These are phyloP conservation scores for Pristionchus maxplancki DNA, from an alignment of 2,888 invertebrate genomes.

Conservation along the genomic window DNA sequence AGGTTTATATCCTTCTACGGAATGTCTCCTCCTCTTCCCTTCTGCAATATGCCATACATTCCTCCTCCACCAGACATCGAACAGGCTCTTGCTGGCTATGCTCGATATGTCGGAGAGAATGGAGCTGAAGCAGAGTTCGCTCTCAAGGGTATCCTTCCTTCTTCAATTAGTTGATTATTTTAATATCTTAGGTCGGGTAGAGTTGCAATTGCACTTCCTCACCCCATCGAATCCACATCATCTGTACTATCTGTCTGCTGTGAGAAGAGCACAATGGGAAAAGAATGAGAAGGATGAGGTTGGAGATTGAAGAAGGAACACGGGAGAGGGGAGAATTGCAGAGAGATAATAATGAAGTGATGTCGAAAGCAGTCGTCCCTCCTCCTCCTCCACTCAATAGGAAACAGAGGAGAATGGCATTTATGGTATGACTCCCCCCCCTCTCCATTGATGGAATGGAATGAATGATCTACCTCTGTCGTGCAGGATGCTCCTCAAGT, in stretches of 20 bases:
- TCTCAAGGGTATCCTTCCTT: constrained; percentile 68
- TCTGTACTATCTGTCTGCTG: constrained; percentile 41
- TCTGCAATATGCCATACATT: constrained; percentile 21
- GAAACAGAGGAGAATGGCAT: constrained; percentile 47
- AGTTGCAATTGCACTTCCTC: constrained; percentile 65
- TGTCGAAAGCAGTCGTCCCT: neutral
- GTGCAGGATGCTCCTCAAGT: constrained; percentile 43
- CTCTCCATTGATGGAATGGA: neutral
- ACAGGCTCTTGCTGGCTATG: constrained; percentile 93
- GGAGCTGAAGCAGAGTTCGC: constrained; percentile 91
- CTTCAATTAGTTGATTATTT: neutral
- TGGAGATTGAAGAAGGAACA: neutral
- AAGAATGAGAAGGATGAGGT: constrained; percentile 22
- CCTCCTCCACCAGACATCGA: constrained; percentile 51
- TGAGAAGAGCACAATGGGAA: constrained; percentile 46
- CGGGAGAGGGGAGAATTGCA: neutral
- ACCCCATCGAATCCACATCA: constrained; percentile 52
- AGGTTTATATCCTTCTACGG: constrained; percentile 48
- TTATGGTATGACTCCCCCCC: constrained; percentile 8
- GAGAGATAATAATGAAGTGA: neutral
- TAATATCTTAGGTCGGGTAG: constrained; percentile 56
- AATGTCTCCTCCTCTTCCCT: constrained; percentile 26
- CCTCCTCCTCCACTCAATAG: constrained; percentile 50
- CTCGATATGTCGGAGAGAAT: constrained; percentile 94
- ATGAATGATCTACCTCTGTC: neutral